Conservation (phyloP, 2,113 vertebrate genomes). For the Phyllostomus discolor region DNA sequence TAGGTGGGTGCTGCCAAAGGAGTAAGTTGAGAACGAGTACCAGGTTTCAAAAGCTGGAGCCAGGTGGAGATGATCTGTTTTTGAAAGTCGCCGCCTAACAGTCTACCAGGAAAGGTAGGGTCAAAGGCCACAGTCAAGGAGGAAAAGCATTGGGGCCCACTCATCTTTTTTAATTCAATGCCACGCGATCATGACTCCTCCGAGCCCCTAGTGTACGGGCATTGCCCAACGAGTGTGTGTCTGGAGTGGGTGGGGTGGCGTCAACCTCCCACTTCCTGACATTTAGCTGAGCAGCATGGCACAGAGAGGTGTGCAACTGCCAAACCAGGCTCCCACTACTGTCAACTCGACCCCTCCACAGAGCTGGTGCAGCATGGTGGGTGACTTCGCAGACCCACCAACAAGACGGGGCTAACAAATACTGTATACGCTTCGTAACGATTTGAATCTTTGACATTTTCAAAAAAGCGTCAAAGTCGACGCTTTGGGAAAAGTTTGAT, state of each 20-base stretch:
- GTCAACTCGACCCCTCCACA: not conserved
- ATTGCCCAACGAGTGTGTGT: not conserved
- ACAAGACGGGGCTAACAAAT: not conserved
- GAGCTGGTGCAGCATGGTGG: not conserved
- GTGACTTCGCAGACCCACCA: not conserved
- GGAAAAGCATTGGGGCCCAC: not conserved
- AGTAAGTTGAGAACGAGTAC: not conserved
- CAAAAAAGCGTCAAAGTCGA: not conserved
- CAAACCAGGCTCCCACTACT: not conserved
- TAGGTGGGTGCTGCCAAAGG: not conserved
- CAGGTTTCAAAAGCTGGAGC: conserved; percentile 9
- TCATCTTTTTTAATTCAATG: not conserved
- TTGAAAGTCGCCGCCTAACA: not conserved
- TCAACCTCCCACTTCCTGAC: not conserved
- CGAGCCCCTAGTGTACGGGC: not conserved
- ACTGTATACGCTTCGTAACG: not conserved
- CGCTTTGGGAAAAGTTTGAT: not conserved
- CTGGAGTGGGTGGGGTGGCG: not conserved
- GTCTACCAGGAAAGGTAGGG: not conserved
- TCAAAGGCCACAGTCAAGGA: not conserved
- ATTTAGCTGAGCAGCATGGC: not conserved
- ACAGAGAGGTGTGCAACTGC: not conserved
- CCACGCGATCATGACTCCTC: not conserved
- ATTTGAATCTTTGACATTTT: not conserved
- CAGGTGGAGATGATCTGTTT: not conserved